Evolutionary conservation across 2,113 vertebrate species (phyloP).

Genomic region (Lynx canadensis): DNA sequence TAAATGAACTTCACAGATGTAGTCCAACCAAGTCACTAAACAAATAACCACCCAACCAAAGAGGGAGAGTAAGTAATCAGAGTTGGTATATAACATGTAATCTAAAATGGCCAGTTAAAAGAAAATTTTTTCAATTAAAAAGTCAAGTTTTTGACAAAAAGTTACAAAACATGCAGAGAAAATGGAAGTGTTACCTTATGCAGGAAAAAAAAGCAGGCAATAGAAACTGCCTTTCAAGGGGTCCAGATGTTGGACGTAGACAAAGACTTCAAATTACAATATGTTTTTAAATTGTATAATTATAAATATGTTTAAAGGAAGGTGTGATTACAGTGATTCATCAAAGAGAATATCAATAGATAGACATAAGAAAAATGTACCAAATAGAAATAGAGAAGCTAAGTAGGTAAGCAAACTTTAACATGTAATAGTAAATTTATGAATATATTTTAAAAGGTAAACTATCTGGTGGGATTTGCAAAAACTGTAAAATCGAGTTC

Average conservation of each 20-base stretch:
- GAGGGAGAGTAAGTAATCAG: not conserved
- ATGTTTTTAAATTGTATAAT: not conserved
- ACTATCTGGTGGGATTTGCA: not conserved
- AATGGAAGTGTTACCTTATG: not conserved
- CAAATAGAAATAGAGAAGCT: slow-evolving; percentile 30
- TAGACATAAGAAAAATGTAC: not conserved
- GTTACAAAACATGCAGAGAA: not conserved
- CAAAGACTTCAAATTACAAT: not conserved
- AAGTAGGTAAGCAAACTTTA: not conserved
- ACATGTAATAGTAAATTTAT: slow-evolving; percentile 16
- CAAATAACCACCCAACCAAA: not conserved
- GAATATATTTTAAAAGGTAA: not conserved
- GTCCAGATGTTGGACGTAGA: not conserved
- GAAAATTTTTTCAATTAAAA: not conserved
- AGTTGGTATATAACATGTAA: not conserved
- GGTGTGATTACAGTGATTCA: not conserved
- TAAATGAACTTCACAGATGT: not conserved
- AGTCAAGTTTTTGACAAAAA: not conserved
- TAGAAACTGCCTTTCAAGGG: not conserved
- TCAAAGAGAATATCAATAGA: not conserved
- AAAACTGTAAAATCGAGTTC: not conserved
- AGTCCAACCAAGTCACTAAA: not conserved
- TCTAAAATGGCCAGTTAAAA: not conserved
- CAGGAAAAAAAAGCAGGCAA: not conserved
- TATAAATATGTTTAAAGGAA: slow-evolving; percentile 22